A percentile compares a stretch with the other conserved stretches of the same genome.
Conservation (phyloP, 2,888 invertebrate species). For the Griposia aprilina region DNA sequence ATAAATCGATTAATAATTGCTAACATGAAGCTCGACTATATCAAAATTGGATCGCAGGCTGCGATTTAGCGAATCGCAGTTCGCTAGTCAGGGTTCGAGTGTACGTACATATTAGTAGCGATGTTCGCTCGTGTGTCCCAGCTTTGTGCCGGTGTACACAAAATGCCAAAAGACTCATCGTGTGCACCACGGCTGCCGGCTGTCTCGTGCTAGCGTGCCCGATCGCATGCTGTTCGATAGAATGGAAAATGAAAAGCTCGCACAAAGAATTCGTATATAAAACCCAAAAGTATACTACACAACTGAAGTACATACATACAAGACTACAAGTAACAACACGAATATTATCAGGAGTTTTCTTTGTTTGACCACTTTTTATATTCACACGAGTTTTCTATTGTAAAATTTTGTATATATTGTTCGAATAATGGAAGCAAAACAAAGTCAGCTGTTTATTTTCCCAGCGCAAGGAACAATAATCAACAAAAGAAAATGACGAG, state of each 20-base stretch:
- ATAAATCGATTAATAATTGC: conserved; percentile 38
- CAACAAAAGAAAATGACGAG: conserved; percentile 43
- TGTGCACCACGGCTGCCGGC: conserved; percentile 34
- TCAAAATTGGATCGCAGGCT: conserved; percentile 38
- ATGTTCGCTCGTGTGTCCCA: conserved; percentile 24
- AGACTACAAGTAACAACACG: conserved; percentile 17
- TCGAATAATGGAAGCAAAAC: conserved; percentile 32
- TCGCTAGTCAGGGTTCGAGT: not conserved
- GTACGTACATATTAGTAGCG: conserved; percentile 13
- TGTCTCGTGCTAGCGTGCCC: conserved; percentile 48
- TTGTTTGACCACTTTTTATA: conserved; percentile 42
- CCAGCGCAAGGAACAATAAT: conserved; percentile 45
- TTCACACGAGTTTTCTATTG: conserved; percentile 23
- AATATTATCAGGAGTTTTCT: conserved; percentile 9
- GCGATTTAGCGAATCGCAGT: conserved; percentile 40
- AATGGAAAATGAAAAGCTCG: conserved; percentile 60
- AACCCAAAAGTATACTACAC: conserved; percentile 22
- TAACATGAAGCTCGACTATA: conserved; percentile 38
- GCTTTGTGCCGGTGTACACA: conserved; percentile 39
- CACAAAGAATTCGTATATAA: conserved; percentile 39
- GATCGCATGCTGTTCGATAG: conserved; percentile 55
- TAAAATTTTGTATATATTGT: conserved; percentile 30
- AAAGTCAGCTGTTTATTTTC: conserved; percentile 50
- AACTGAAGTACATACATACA: conserved; percentile 4
- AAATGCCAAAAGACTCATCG: conserved; percentile 48